Conservation (phyloP, 2,113 vertebrate genomes). For the Odocoileus hemionus region DNA sequence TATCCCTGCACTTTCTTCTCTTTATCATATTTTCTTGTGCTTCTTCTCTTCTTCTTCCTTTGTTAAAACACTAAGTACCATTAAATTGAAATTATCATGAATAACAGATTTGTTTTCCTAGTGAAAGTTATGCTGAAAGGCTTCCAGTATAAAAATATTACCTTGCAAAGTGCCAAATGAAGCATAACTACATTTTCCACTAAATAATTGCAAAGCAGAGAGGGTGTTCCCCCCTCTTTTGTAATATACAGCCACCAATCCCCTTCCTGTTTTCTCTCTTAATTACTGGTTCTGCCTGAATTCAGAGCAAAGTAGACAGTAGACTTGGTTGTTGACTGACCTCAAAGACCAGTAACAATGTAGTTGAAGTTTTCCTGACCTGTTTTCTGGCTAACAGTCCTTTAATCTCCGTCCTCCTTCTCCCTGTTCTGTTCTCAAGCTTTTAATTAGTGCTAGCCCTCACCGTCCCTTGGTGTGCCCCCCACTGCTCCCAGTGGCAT, state of each 20-base stretch:
- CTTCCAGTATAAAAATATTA: constrained; percentile 30
- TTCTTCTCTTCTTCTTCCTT: background rate
- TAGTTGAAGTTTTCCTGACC: background rate
- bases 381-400: background rate
- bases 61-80: background rate
- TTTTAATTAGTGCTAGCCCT: background rate
- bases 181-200: background rate
- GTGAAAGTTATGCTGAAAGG: background rate
- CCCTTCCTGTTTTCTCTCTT: background rate
- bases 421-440: background rate
- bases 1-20: background rate
- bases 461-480: background rate
- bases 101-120: background rate
- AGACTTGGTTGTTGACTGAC: background rate
- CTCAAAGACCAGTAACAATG: background rate
- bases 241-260: background rate
- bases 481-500: too few relatives aligned
- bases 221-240: background rate
- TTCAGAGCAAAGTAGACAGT: background rate
- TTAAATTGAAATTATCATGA: background rate
- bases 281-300: background rate
- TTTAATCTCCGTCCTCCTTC: background rate
- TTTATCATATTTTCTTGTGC: background rate
- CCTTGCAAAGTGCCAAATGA: background rate
- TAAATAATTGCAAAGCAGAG: background rate